Percentiles rank a stretch among this genome's conserved stretches.
These are phyloP conservation scores for Oostethus manadensis DNA, from an alignment of 2,113 vertebrate genomes.

Conservation along the genomic window DNA sequence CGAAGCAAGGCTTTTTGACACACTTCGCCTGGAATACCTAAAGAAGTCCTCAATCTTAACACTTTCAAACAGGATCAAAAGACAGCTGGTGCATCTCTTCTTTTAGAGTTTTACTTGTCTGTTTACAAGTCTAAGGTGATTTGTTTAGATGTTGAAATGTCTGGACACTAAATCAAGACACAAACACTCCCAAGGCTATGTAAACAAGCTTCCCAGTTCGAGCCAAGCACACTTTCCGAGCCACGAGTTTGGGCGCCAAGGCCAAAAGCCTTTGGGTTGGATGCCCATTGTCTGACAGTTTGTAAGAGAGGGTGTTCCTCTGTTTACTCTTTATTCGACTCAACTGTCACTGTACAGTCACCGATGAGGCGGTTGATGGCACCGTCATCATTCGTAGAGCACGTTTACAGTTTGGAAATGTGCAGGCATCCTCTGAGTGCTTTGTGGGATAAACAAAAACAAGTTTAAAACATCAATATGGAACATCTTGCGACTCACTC, in stretches of 20 bases:
- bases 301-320: conserved; percentile 25
- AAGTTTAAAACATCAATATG: conserved; percentile 31
- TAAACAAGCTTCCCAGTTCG: conserved; percentile 57
- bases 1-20: conserved; percentile 10
- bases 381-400: conserved; percentile 18
- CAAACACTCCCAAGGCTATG: conserved; percentile 63
- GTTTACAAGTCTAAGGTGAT: conserved; percentile 54
- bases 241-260: conserved; percentile 42
- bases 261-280: conserved; percentile 42
- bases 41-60: conserved; percentile 6
- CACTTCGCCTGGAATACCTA: conserved; percentile 18
- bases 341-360: conserved; percentile 12
- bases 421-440: conserved; percentile 28
- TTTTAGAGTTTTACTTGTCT: conserved; percentile 45
- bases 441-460: conserved; percentile 43
- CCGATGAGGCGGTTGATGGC: conserved; percentile 13
- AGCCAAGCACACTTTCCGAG: conserved; percentile 47
- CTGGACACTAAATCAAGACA: conserved; percentile 65
- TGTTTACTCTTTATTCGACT: conserved; percentile 9
- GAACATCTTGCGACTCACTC: conserved; percentile 46
- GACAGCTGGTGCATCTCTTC: conserved; percentile 51
- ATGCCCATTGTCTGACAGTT: conserved; percentile 31
- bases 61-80: conserved; percentile 38
- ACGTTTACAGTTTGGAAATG: conserved; percentile 20
- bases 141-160: conserved; percentile 64